phyloP scores from a whole-genome alignment of 2,797 vertebrate genomes.

The Halcyon smyrnensis region DNA sequence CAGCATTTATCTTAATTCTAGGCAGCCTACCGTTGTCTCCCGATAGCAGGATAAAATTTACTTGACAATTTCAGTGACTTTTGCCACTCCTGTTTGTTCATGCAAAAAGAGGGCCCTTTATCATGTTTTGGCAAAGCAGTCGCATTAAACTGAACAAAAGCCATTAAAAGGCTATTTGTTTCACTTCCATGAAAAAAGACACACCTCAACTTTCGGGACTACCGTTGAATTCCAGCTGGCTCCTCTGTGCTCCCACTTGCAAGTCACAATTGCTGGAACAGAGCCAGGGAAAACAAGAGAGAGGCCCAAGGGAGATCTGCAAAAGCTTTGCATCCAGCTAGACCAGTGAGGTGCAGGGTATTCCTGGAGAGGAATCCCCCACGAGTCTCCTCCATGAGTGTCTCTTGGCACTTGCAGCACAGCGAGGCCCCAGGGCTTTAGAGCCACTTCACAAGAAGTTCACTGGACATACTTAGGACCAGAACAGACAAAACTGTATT shows the following conservation, averaged over 20 bases:
- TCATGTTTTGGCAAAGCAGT: not conserved
- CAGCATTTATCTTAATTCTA: slow-evolving; percentile 52
- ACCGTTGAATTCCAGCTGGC: not conserved
- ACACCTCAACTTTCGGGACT: not conserved
- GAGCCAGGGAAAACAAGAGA: not conserved
- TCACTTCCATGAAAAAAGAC: not conserved
- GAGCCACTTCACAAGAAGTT: not conserved
- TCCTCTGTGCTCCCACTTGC: not conserved
- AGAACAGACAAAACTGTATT: not conserved
- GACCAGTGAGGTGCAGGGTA: not conserved
- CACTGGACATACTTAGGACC: not conserved
- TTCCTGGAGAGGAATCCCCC: not conserved
- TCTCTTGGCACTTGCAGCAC: not conserved
- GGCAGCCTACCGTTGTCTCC: not conserved
- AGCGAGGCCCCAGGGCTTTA: not conserved
- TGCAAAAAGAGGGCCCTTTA: not conserved
- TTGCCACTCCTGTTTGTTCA: not conserved
- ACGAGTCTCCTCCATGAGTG: fast-evolving
- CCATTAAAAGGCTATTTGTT: not conserved
- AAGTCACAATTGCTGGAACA: not conserved
- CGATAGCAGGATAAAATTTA: not conserved
- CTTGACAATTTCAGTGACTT: not conserved
- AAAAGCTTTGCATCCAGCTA: not conserved
- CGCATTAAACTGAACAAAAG: slow-evolving; percentile 3
- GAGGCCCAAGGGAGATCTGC: not conserved